These are phyloP conservation scores for Gallinago jamesoni DNA, from an alignment of 2,113 vertebrate genomes.

Conservation along the genomic window DNA sequence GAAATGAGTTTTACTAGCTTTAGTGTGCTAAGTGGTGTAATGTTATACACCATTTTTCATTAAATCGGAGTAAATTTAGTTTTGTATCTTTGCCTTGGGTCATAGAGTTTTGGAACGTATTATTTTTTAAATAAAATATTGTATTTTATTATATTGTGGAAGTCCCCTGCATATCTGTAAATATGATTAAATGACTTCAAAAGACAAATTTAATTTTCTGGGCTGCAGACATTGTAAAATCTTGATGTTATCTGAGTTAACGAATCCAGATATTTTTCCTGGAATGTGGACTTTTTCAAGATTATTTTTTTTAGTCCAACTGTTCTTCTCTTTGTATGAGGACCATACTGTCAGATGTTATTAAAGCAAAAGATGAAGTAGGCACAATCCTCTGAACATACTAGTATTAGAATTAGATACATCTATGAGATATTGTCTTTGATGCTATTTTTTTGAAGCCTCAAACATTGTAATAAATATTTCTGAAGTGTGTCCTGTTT, in stretches of 20 bases:
- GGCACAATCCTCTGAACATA: background rate
- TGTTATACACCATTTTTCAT: background rate
- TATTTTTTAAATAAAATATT: background rate
- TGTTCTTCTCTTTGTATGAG: background rate
- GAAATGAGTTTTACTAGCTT: background rate
- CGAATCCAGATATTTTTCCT: background rate
- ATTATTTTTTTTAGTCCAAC: background rate
- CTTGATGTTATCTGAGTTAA: background rate
- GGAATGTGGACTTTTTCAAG: background rate
- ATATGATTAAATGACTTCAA: background rate
- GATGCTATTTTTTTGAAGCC: background rate
- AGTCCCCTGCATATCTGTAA: background rate
- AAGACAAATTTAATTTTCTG: background rate
- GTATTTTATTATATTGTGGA: background rate
- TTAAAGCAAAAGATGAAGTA: background rate
- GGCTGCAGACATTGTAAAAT: background rate
- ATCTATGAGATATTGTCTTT: background rate
- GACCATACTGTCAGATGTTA: background rate
- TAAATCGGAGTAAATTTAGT: background rate
- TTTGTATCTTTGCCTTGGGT: background rate
- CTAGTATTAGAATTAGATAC: background rate
- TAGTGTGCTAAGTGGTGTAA: background rate
- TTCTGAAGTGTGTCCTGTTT: background rate
- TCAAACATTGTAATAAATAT: background rate
- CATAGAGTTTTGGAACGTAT: background rate